phyloP scores from a whole-genome alignment of 1,140 invertebrate species.

The Gyrodactylus salaris region DNA sequence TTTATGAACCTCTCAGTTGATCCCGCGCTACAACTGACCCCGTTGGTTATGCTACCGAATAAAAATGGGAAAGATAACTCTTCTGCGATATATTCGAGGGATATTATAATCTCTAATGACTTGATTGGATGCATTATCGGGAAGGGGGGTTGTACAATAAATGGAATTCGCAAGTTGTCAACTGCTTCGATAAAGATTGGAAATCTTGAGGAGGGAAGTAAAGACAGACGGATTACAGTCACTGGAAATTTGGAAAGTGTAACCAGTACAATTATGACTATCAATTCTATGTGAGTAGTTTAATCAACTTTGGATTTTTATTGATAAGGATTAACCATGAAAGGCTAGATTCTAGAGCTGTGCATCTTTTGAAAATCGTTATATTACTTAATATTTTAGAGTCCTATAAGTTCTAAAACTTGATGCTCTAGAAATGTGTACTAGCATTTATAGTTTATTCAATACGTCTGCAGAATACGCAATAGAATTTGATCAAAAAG shows the following conservation, averaged over 20 bases:
- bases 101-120: constrained; percentile 75
- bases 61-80: not conserved
- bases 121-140: constrained; percentile 93
- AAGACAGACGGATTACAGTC: constrained; percentile 77
- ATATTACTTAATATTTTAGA: too few species aligned
- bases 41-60: not conserved
- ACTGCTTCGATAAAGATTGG: constrained; percentile 91
- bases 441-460: too few species aligned
- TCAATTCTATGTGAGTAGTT: constrained; percentile 38
- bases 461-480: too few species aligned
- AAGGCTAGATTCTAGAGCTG: too few species aligned
- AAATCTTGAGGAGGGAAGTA: constrained; percentile 70
- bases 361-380: too few species aligned
- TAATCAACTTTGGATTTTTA: not conserved
- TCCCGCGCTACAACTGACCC: not conserved
- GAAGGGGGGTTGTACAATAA: constrained; percentile 93
- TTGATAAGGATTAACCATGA: not conserved
- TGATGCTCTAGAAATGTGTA: too few species aligned
- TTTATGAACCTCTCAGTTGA: not conserved
- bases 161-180: constrained; percentile 62
- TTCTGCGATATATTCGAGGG: not conserved
- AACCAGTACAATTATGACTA: constrained; percentile 76
- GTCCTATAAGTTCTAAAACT: too few species aligned
- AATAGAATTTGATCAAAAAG: too few species aligned
- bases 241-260: constrained; percentile 78